Conservation (phyloP, 1,140 invertebrate species). For the Mycetomoellerius zeteki region DNA sequence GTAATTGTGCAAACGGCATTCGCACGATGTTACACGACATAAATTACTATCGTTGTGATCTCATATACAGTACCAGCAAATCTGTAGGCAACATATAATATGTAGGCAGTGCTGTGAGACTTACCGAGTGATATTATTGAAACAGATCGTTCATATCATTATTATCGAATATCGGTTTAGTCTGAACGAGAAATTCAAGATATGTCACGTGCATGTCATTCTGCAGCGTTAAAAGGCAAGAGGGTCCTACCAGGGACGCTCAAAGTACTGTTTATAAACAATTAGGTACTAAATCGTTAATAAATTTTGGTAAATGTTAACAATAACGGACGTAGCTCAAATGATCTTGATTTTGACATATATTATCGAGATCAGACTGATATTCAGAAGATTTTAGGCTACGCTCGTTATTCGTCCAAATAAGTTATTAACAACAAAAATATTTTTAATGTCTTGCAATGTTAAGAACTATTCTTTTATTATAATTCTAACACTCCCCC, state of each 20-base stretch:
- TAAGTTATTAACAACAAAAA: too few relatives aligned
- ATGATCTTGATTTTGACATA: too few relatives aligned
- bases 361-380: too few relatives aligned
- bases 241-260: background rate
- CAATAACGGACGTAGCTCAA: too few relatives aligned
- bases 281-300: background rate
- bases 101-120: slow-evolving; percentile 11
- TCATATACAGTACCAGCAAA: slow-evolving; percentile 14
- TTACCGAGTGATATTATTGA: background rate
- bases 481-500: too few relatives aligned
- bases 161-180: background rate
- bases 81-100: slow-evolving; percentile 24
- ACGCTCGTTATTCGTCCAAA: too few relatives aligned
- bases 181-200: background rate
- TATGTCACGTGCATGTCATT: background rate
- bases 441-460: too few relatives aligned
- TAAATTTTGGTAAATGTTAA: background rate
- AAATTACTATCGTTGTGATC: slow-evolving; percentile 58
- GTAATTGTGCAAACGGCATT: slow-evolving; percentile 6
- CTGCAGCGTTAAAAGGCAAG: background rate
- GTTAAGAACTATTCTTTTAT: too few relatives aligned
- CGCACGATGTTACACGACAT: slow-evolving; percentile 20
- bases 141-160: background rate
- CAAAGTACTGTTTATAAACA: background rate
- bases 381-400: too few relatives aligned